Evolutionary conservation across 64 coral and sea anemone genomes (phyloP).

Genomic region (Orbicella faveolata): DNA sequence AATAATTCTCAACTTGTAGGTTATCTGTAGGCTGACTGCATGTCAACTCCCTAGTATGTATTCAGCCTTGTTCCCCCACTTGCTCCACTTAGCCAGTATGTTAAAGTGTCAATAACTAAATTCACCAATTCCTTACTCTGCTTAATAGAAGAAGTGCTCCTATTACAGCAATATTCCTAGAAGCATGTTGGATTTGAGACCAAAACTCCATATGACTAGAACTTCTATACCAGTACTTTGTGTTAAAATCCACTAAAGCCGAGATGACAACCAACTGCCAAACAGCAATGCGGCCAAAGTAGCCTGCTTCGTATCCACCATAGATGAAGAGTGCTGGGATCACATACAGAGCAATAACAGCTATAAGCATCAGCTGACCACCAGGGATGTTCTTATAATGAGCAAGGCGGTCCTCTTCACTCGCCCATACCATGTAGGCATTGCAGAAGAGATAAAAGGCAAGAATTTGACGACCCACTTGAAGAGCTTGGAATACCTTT

Average conservation of each 20-base stretch:
- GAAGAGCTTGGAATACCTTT: constrained; percentile 66
- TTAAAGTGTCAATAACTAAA: too few relatives aligned
- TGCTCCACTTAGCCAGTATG: too few relatives aligned
- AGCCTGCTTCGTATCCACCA: constrained; percentile 85
- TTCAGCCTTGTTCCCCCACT: too few relatives aligned
- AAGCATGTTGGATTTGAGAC: constrained; percentile 72
- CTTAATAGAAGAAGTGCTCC: constrained; percentile 77
- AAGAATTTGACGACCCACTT: constrained; percentile 80
- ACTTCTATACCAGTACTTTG: constrained; percentile 78
- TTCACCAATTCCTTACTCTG: constrained; percentile 82
- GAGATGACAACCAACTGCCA: constrained; percentile 81
- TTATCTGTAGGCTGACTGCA: too few relatives aligned
- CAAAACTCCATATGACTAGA: constrained; percentile 70
- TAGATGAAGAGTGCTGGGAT: constrained; percentile 89
- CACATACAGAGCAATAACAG: constrained; percentile 72
- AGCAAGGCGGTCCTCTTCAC: constrained; percentile 64
- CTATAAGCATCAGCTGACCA: constrained; percentile 54
- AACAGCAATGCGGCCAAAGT: constrained; percentile 79
- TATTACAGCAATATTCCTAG: constrained; percentile 82
- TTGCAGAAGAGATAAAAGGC: constrained; percentile 80
- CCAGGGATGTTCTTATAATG: constrained; percentile 85
- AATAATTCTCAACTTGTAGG: too few relatives aligned
- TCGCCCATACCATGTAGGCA: constrained; percentile 92
- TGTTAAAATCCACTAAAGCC: constrained; percentile 83
- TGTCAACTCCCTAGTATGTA: too few relatives aligned